Evolutionary conservation across 2,113 vertebrate species (phyloP).

Genomic region (Platysteira castanea): DNA sequence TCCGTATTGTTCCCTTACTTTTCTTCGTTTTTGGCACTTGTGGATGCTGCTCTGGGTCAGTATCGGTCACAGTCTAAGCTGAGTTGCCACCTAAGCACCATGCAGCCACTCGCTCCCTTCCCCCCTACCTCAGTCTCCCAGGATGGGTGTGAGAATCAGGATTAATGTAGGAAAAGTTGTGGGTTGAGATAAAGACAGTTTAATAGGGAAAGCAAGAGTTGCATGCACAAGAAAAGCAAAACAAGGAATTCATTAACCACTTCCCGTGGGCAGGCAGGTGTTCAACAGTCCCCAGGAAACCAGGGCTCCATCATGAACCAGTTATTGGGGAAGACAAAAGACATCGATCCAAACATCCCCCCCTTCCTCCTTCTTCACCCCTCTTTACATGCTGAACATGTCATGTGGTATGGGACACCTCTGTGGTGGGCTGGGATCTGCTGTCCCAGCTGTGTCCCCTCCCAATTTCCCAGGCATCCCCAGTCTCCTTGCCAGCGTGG

Average conservation of each 20-base stretch:
- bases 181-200: background rate
- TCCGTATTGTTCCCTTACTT: background rate
- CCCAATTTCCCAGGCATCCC: background rate
- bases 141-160: background rate
- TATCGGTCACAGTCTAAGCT: background rate
- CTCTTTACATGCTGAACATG: background rate
- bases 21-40: background rate
- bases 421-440: background rate
- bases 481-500: background rate
- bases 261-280: background rate
- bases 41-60: background rate
- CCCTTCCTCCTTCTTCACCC: background rate
- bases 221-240: background rate
- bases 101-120: accelerated
- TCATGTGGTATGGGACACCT: background rate
- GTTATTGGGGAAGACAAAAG: background rate
- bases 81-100: background rate
- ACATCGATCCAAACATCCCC: background rate
- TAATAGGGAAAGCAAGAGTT: background rate
- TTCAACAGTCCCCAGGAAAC: background rate
- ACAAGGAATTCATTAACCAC: background rate
- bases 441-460: background rate
- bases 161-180: background rate
- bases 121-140: background rate
- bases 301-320: background rate